A percentile compares a stretch with the other conserved stretches of the same genome.
phyloP scores from a whole-genome alignment of 1,140 invertebrate genomes.

The Atta cephalotes region DNA sequence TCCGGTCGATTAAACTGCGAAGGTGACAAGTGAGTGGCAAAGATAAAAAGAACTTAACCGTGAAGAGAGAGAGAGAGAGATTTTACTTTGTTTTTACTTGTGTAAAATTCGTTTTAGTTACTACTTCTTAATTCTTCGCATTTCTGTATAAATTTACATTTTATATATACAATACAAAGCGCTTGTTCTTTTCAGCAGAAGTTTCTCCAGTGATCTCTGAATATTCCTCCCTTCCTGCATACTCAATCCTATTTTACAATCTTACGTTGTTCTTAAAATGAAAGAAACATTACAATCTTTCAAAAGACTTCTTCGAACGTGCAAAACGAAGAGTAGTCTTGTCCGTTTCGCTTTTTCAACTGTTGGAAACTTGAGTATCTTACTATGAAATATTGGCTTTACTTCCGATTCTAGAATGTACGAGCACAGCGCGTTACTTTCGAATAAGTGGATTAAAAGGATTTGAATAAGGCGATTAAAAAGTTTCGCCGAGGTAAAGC shows the following conservation, averaged over 20 bases:
- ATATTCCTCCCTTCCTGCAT: background rate
- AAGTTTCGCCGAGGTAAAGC: conserved; percentile 49
- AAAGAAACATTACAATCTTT: conserved; percentile 6
- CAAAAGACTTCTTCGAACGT: conserved; percentile 8
- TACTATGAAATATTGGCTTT: conserved; percentile 49
- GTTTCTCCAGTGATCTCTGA: background rate
- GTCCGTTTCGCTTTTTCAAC: background rate
- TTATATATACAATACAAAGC: background rate
- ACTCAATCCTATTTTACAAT: background rate
- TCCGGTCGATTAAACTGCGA: conserved; percentile 62
- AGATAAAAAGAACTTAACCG: background rate
- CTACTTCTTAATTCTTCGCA: background rate
- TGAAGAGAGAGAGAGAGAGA: background rate
- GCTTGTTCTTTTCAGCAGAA: background rate
- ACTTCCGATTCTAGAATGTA: conserved; percentile 42
- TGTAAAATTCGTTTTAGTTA: conserved; percentile 2
- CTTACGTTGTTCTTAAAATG: background rate
- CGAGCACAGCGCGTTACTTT: conserved; percentile 43
- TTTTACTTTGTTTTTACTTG: background rate
- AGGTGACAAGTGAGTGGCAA: background rate
- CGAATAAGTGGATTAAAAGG: conserved; percentile 58
- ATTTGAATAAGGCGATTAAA: conserved; percentile 65
- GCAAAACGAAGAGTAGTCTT: background rate
- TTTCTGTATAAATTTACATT: background rate
- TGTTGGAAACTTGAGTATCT: conserved; percentile 27